Conservation (phyloP, 37 sponge, comb jelly and placozoan species). For the Diacarnus erythraeanus region DNA sequence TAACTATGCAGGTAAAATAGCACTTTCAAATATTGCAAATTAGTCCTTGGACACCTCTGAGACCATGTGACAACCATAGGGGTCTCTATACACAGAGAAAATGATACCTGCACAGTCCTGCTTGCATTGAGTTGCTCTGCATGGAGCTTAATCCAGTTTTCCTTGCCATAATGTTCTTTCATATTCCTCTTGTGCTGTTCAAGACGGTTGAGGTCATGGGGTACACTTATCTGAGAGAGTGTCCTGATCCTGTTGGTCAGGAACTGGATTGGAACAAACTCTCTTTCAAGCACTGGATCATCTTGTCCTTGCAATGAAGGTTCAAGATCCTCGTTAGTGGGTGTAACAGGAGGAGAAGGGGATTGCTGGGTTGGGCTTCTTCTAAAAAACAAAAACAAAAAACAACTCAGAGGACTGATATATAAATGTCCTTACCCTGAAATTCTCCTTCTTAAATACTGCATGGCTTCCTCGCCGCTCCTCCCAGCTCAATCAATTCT, state of each 20-base stretch:
- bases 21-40: too few species aligned
- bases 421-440: too few species aligned
- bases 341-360: background rate
- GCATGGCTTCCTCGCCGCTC: background rate
- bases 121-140: conserved; percentile 64
- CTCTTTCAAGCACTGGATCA: background rate
- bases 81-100: background rate
- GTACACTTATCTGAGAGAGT: conserved; percentile 40
- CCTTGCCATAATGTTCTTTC: conserved; percentile 11
- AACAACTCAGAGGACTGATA: too few species aligned
- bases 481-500: background rate
- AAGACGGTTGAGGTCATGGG: conserved; percentile 52
- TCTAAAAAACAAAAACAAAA: too few species aligned
- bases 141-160: conserved; percentile 57
- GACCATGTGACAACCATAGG: too few species aligned
- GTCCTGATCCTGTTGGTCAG: conserved; percentile 29
- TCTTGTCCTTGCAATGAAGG: too few species aligned
- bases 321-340: background rate
- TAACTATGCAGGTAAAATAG: too few species aligned
- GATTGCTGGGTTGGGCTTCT: too few species aligned
- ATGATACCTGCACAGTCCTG: conserved; percentile 65
- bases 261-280: conserved; percentile 33
- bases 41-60: too few species aligned
- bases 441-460: background rate
- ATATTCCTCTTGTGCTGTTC: conserved; percentile 58